Percentiles rank a stretch among this genome's conserved stretches.
phyloP scores from a whole-genome alignment of 2,113 vertebrate species.

The Larimichthys crocea region DNA sequence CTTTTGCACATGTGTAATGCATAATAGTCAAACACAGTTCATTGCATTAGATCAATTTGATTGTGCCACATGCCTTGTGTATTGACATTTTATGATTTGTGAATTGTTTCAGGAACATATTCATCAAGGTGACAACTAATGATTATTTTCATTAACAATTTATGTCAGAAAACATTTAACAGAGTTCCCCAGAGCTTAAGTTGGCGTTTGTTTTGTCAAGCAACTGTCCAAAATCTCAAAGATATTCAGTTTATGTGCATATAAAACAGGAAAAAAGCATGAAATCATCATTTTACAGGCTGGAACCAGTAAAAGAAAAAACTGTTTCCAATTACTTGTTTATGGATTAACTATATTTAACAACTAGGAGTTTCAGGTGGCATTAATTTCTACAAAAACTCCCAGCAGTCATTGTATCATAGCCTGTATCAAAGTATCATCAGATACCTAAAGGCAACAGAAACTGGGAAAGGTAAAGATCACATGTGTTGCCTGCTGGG shows the following conservation, averaged over 20 bases:
- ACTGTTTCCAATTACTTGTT: neutral
- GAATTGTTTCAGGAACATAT: neutral
- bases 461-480: conserved; percentile 4
- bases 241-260: neutral
- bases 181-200: neutral
- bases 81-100: neutral
- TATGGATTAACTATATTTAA: neutral
- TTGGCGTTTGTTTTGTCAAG: neutral
- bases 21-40: neutral
- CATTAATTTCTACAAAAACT: neutral
- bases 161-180: no score
- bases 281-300: neutral
- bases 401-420: no score
- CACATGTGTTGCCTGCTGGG: neutral
- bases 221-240: neutral
- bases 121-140: neutral
- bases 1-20: neutral
- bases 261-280: neutral
- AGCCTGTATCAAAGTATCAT: neutral
- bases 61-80: neutral
- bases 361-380: neutral
- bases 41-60: neutral
- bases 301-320: neutral
- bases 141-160: neutral
- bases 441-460: neutral